Base-by-base conservation (phyloP, 2,888 invertebrate genomes). In the Agonopterix arenella region DNA sequence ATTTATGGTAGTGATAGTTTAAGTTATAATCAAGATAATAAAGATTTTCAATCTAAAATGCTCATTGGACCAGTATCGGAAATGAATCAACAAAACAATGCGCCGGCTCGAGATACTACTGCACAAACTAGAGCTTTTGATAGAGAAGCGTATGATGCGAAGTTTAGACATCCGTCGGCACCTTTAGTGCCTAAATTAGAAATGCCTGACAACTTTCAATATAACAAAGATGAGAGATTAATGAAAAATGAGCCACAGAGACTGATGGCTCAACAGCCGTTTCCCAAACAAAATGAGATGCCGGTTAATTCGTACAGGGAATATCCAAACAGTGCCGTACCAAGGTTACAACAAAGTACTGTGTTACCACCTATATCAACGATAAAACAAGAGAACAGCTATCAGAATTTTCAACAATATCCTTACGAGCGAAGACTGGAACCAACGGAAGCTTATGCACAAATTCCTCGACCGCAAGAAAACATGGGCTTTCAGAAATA, bases 21-120 rank as follows among this genome's bases (percentile, higher is more conserved):
- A 76, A 73, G 69, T 79, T 89, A 77, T 75, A 82, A 67, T 76
- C 79, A 79, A 72, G 90, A 90, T 72, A 90, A 75, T 73, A 90
- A 90, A 80, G 90, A 90, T 73, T 90, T 90, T 68, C 90, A 90
- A 67, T 85, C 88, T 37, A 90, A 89, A 73, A 90, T 90, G 89
- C 81, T 89, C 52, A 85, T 90, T 64, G 90, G 90, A 73, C 90
- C 90, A 64, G 90, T 90, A 59, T 90, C 90, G 49, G 88, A 89
- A 65, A 83, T 83, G 68, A 89, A 90, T 60, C 85, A 86, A 73
- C 86, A 84, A 70, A 82, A 80, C 58, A 76, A 80, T 71, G 72
- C 74, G 50, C 62, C 79, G 46, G 55, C 76, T 55, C 73, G 75
- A 54, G 82, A 84, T 55, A 74, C 74, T 11, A 84, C 73, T 75